Evolutionary conservation across 2,113 vertebrate genomes (phyloP), one percentile per base, ranked within the genome.

Genomic region (Stomatorhinus ivindoensis): DNA sequence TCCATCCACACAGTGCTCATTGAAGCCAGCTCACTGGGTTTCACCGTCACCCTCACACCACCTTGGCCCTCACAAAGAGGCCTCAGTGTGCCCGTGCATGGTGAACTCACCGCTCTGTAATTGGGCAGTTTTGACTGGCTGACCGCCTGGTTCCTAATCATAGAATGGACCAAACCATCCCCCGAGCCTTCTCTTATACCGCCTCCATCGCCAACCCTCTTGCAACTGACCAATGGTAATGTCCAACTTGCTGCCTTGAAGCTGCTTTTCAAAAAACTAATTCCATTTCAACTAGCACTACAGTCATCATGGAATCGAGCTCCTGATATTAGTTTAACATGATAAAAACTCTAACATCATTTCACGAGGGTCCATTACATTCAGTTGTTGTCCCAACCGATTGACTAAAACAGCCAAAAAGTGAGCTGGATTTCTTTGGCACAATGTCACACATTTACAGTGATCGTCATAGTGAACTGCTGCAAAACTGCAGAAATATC

Each of bases 21-120:
- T 89, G 51, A 89, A 27, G 42, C 24, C 17, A 10, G 39, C 21
- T 15, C 88, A 17, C 13, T n/a, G 76, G 39, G 9, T 1, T 47
- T 83, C 73, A 46, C 11, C 76, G 24, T 58, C 88, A 58, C 88
- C 51, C 76, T 84, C 51, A 21, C 88, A 27, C 88, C 88, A 58
- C 51, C 88, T 27, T 58, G 31, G 35, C 76, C n/a, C 80, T 24
- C 19, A 89, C 88, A 89, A 89, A 85, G 88, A 39, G 39, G 10
- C 15, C 80, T 89, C 76, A 89, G 88, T 89, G 24, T 31, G 35
- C 39, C 48, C 19, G 5, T n/a, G 35, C 51, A 8, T 10, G 35
- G 31, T 89, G 88, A 89, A 89, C 88, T 89, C 88, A 89, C 51
- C 73, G 76, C 31, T 89, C 48, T 51, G 51, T 89, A 85, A 89